phyloP scores from a whole-genome alignment of 2,888 invertebrate genomes.

The Petrophora chlorosata region DNA sequence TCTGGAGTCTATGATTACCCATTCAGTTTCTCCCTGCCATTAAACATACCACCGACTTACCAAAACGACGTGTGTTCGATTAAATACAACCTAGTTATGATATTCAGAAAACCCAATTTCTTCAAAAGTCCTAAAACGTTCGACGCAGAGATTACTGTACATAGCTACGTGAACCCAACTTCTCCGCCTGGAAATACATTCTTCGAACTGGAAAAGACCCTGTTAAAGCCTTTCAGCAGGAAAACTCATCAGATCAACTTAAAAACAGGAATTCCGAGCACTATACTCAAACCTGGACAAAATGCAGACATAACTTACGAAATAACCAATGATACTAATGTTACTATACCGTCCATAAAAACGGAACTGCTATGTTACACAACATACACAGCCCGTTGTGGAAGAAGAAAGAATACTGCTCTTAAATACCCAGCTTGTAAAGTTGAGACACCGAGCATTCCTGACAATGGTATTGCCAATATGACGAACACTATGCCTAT shows the following conservation, averaged over 20 bases:
- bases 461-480: conserved; percentile 29
- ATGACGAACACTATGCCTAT: conserved; percentile 30
- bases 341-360: conserved; percentile 31
- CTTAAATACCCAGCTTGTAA: conserved; percentile 25
- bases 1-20: conserved; percentile 27
- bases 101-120: conserved; percentile 33
- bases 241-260: conserved; percentile 32
- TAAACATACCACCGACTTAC: conserved; percentile 40
- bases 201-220: conserved; percentile 33
- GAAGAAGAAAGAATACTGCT: neutral
- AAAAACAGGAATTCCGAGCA: conserved; percentile 29
- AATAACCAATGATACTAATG: conserved; percentile 34
- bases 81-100: conserved; percentile 33
- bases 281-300: conserved; percentile 27
- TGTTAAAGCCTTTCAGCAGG: conserved; percentile 35
- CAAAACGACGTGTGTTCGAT: conserved; percentile 30
- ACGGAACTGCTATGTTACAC: conserved; percentile 28
- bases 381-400: conserved; percentile 33
- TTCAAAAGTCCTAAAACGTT: conserved; percentile 35
- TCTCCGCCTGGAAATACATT: conserved; percentile 21
- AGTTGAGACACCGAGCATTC: conserved; percentile 26
- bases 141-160: conserved; percentile 31
- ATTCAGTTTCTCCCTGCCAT: conserved; percentile 38
- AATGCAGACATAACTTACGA: conserved; percentile 21
- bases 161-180: conserved; percentile 25